These are phyloP conservation scores for Megaceryle torquata DNA, from an alignment of 2,113 vertebrate genomes.

Conservation along the genomic window DNA sequence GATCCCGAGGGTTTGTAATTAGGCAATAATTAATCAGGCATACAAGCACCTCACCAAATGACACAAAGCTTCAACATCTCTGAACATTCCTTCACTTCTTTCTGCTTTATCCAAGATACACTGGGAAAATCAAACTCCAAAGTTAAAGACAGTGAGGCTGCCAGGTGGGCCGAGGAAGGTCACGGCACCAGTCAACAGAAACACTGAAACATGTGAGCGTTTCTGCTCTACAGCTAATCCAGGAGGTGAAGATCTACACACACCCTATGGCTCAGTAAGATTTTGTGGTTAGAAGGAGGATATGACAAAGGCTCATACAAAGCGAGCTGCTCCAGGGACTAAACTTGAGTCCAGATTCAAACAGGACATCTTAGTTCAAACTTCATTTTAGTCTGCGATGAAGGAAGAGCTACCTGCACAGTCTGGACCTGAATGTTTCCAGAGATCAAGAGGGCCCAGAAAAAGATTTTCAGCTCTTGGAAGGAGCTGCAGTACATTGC, in stretches of 20 bases:
- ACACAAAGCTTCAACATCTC: slow-evolving; percentile 28
- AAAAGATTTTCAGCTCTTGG: not conserved
- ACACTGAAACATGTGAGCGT: accelerated
- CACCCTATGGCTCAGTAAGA: accelerated
- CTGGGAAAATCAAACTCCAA: not conserved
- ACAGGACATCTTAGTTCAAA: not conserved
- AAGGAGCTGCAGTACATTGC: not conserved
- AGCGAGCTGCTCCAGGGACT: not conserved
- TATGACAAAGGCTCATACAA: not conserved
- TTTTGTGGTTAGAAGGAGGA: not conserved
- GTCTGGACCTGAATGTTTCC: not conserved
- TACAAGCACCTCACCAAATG: slow-evolving; percentile 39
- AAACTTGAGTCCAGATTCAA: not conserved
- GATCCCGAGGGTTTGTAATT: slow-evolving; percentile 47
- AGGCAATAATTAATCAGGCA: slow-evolving; percentile 57
- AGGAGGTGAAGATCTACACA: not conserved
- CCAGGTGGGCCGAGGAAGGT: not conserved
- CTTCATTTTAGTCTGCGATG: not conserved
- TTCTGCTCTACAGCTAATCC: not conserved
- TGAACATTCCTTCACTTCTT: slow-evolving; percentile 29
- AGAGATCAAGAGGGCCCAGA: not conserved
- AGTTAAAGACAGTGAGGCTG: not conserved
- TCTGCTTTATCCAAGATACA: slow-evolving; percentile 42
- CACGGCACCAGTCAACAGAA: not conserved
- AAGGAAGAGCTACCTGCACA: not conserved